Base-by-base conservation (phyloP, 1,140 invertebrate genomes). In the Spodoptera litura region DNA sequence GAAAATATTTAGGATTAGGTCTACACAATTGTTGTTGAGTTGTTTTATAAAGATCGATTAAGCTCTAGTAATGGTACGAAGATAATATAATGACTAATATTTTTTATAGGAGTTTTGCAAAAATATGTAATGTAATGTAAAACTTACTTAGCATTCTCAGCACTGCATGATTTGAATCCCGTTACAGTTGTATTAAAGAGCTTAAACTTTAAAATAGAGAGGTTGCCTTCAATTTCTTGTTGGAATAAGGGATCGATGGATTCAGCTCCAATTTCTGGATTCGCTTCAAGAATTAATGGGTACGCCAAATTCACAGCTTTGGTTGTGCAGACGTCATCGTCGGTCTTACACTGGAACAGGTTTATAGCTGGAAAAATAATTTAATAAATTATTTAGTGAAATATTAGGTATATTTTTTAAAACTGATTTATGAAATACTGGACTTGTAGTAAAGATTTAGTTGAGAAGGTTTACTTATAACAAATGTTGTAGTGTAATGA, bases 141-240 rank as follows among this genome's bases (percentile, higher is more conserved):
- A 62, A 83, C 83, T 84, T 70, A 90, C 87, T 83, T 87, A 8
- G 80, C 72, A 56, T 82, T 81, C n/a, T 62, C 62, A 10, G 85
- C 31, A 31, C 49, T 51, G 62, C 85, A 88, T 59, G 78, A 52
- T 49, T 79, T 83, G 77, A 75, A 86, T 25, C 88, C 87, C 12
- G 12, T 80, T 2, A 86, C 8, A 13, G 81, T 86, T 2, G 59
- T 78, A 53, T 91, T 83, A 4, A 61, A 83, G 3, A 90, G 83
- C 31, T 83, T 85, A 64, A 84, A 89, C 20, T 88, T 84, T 6
- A 91, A 20, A 0, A 71, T 82, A 0, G 86, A 82, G 4, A 87
- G 49, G 49, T 84, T 78, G 25, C 80, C 88, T 31, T 83, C 79
- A 44, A 88, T 78, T 13, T 66, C 20, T 20, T 86, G 79, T 15